Evolutionary conservation across 1,140 invertebrate genomes (phyloP).

Genomic region (Panagrolaimus sp.): DNA sequence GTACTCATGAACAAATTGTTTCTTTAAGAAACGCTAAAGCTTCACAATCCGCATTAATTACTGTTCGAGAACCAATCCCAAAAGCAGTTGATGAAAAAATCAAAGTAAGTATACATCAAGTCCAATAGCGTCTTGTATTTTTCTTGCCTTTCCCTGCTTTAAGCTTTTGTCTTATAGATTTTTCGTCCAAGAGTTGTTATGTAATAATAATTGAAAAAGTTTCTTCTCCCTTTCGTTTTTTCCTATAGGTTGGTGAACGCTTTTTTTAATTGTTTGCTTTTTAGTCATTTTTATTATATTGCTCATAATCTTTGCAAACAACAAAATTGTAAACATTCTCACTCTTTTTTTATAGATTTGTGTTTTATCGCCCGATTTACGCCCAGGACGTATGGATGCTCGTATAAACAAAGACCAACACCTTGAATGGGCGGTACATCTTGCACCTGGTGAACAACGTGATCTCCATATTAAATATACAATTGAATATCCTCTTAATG

Average conservation of each 20-base stretch:
- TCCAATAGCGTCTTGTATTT: not conserved
- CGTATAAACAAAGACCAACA: constrained; percentile 31
- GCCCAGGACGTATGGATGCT: constrained; percentile 10
- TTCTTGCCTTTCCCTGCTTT: not conserved
- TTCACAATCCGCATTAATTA: constrained; percentile 46
- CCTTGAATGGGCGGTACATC: constrained; percentile 24
- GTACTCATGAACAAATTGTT: constrained; percentile 54
- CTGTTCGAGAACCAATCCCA: constrained; percentile 58
- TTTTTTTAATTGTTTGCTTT: constrained; percentile 9
- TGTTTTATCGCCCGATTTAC: constrained; percentile 27
- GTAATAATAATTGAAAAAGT: not conserved
- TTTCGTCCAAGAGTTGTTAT: constrained; percentile 16
- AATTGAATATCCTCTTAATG: constrained; percentile 12
- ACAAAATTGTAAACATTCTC: too few relatives aligned
- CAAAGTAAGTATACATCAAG: constrained; percentile 26
- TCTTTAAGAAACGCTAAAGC: constrained; percentile 59
- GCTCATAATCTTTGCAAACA: too few relatives aligned
- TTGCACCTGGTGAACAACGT: constrained; percentile 27
- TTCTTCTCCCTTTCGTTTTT: not conserved
- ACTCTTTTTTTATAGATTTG: constrained; percentile 19
- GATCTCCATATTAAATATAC: constrained; percentile 28
- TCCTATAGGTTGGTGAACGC: not conserved
- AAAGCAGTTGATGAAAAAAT: constrained; percentile 40
- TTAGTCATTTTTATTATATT: too few relatives aligned
- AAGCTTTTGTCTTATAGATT: constrained; percentile 1